Base-by-base conservation (phyloP, 2,797 vertebrate species). In the Oreortyx pictus region DNA sequence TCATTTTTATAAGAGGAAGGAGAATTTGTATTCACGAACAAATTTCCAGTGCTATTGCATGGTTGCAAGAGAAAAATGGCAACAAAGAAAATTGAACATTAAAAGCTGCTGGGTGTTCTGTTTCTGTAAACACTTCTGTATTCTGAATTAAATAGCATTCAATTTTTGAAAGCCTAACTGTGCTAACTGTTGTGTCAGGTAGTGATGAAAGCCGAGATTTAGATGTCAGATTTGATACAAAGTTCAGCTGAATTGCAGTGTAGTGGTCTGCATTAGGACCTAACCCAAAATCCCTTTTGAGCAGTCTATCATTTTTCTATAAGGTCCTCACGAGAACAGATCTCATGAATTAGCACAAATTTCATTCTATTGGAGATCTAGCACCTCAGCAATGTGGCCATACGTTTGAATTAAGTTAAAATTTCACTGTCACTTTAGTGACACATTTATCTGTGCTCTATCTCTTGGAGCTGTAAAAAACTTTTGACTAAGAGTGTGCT, bases 11-110 rank as follows among this genome's bases (percentile, higher is more conserved):
- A 74, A 71, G 71, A 77, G 14, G 15, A 90, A 67, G 39, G n/a
- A 79, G 18, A 79, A 80, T 50, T 92, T 86, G 29, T 88, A 37
- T 79, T 67, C 33, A 54, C 17, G 60, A 76, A 66, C 14, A 10
- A 23, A 10, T 67, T 87, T 80, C 60, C 87, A 49, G 31, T 74
- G 15, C 44, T 78, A 1, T 49, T 79, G 12, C 72, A 7, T 54
- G 11, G 13, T 41, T 77, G 22, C 59, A 37, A 56, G 44, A 82
- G 49, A 71, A n/a, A 77, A 75, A 82, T 61, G 81, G 37, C 56
- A 70, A 65, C 77, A 88, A 90, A 82, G 44, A 64, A 25, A 92
- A 89, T 74, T 84, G 75, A 92, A 89, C 29, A 56, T 89, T 75
- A 67, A 66, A 89, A 79, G 41, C 47, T 78, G 17, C 11, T 89